These are phyloP conservation scores for Chaetura pelagica DNA, from an alignment of 2,113 vertebrate genomes.

Conservation along the genomic window DNA sequence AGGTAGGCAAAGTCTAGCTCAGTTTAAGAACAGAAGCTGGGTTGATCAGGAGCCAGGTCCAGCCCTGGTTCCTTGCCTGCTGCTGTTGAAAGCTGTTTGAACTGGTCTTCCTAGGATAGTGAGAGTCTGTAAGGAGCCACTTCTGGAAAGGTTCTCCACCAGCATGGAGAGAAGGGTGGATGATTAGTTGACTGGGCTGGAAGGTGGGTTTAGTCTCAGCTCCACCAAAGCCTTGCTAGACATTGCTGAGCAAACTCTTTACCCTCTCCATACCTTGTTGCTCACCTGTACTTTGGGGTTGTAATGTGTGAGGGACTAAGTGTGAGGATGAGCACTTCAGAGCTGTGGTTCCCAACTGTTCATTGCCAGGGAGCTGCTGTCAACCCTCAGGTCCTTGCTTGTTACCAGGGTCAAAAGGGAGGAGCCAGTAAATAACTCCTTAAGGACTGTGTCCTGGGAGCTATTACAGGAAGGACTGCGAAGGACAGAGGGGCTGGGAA, in stretches of 20 bases:
- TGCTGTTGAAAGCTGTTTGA: not conserved
- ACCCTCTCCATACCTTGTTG: not conserved
- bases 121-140: not conserved
- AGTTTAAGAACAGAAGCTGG: not conserved
- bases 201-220: not conserved
- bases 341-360: not conserved
- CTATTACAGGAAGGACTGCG: not conserved
- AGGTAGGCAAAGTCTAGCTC: not conserved
- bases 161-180: not conserved
- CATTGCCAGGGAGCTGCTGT: not conserved
- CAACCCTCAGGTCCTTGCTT: not conserved
- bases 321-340: not conserved
- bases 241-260: not conserved
- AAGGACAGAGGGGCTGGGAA: not conserved
- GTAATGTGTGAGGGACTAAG: not conserved
- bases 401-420: not conserved
- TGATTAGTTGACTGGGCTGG: not conserved
- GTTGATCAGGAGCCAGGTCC: not conserved
- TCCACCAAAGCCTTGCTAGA: not conserved
- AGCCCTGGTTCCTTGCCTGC: not conserved
- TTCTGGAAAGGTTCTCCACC: rapidly evolving
- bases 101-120: not conserved
- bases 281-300: not conserved
- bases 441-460: not conserved
- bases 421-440: not conserved